Evolutionary conservation across 2,113 vertebrate species (phyloP).

Genomic region (Rhinolophus sinicus): DNA sequence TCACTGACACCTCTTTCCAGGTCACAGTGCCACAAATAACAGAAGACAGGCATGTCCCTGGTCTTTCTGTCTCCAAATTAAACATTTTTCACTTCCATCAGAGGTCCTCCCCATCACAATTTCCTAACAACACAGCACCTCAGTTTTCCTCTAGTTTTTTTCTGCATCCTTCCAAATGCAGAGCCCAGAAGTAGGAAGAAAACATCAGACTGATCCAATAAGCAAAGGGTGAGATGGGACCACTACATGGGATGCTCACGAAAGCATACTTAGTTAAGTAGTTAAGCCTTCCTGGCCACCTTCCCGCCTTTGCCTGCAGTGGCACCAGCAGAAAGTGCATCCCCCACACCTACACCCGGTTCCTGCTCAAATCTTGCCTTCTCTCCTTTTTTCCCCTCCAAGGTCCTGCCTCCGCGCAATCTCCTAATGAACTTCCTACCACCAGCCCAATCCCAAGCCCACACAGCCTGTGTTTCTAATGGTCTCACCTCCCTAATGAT

Average conservation of each 20-base stretch:
- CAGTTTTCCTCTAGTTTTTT: background rate
- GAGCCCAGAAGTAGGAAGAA: background rate
- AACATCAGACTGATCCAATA: background rate
- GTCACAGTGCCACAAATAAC: background rate
- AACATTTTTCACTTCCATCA: background rate
- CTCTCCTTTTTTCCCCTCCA: background rate
- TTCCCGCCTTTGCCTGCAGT: background rate
- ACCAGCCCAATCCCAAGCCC: background rate
- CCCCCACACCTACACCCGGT: too few relatives aligned
- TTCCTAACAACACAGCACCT: background rate
- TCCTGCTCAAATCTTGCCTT: background rate
- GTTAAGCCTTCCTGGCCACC: background rate
- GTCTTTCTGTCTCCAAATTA: background rate
- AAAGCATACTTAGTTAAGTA: too few relatives aligned
- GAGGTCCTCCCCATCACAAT: background rate
- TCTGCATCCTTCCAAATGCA: background rate
- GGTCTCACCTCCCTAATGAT: background rate
- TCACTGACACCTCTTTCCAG: background rate
- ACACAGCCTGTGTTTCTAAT: background rate
- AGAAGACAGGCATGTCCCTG: background rate
- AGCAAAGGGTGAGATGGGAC: background rate
- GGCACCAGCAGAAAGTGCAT: background rate
- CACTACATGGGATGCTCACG: too few relatives aligned
- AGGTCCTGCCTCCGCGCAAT: background rate
- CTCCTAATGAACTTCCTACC: background rate